Evolutionary conservation across 2,113 vertebrate species (phyloP), one percentile per base, ranked within the genome.

Genomic region (Psilopsiagon aurifrons): DNA sequence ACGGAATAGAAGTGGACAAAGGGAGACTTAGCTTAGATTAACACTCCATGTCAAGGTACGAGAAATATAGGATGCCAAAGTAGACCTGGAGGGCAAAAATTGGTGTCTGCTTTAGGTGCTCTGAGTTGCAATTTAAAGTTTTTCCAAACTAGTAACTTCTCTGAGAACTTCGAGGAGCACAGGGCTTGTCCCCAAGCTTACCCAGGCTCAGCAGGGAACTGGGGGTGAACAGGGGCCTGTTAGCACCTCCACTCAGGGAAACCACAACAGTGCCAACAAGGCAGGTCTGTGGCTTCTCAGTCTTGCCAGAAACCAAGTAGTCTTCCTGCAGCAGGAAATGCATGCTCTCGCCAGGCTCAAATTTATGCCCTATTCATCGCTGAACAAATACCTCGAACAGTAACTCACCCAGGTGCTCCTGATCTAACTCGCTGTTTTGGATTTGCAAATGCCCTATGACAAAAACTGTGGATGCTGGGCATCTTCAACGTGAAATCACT

Each of bases 371-470:
- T 1, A 0, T 3, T 14, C 76, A 16, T 16, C 17, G 2, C 0
- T 5, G 70, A 43, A 10, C 4, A 17, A 12, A 35, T 0, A 17
- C 33, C 41, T 22, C 11, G 1, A 10, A 3, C 7, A 1, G 3
- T 15, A 11, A 0, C 25, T 7, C n/a, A 11, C 33, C 31, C 55
- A 9, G 46, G 11, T 6, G 46, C 33, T 47, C 11, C 64, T 4
- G 2, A 1, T 0, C 17, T 2, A 2, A 1, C 44, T 39, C 0
- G 24, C n/a, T 17, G 11, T 1, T 23, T 10, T 2, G n/a, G 46
- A 6, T 11, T 47, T 5, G 2, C 43, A 23, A n/a, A 22, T 27
- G 4, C 27, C 23, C 28, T 1, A 35, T 1, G 0, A 5, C 2
- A 27, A 22, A 46, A 60, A 13, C 39, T 3, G 31, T 1, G 55